Conservation (phyloP, 2,888 invertebrate genomes). For the Drosophila neutralis region DNA sequence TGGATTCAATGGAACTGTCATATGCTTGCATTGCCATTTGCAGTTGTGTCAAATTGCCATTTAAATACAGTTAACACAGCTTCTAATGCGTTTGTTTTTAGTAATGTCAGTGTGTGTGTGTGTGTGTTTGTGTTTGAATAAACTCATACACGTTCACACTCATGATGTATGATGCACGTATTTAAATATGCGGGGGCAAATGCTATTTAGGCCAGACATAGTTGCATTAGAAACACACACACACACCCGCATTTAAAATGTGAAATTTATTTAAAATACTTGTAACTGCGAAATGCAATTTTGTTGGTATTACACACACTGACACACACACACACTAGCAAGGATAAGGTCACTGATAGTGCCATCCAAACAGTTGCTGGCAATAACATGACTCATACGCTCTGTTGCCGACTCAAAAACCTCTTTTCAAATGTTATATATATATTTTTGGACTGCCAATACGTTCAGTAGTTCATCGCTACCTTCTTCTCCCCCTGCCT, state of each 20-base stretch:
- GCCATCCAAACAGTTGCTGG: conserved; percentile 15
- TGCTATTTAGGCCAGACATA: neutral
- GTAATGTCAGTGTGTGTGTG: conserved; percentile 8
- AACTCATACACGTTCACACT: conserved; percentile 23
- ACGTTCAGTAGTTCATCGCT: conserved; percentile 33
- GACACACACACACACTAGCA: neutral
- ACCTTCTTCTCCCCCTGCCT: neutral
- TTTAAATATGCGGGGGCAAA: neutral
- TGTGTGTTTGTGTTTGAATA: conserved; percentile 21
- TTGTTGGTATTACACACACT: conserved; percentile 27
- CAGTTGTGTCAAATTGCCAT: conserved; percentile 51
- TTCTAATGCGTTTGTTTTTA: conserved; percentile 25
- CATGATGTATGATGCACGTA: neutral
- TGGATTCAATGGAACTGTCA: conserved; percentile 10
- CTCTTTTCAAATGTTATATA: conserved; percentile 7
- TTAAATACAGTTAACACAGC: conserved; percentile 44
- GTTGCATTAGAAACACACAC: conserved; percentile 1
- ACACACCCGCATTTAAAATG: conserved; percentile 18
- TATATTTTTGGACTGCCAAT: conserved; percentile 55
- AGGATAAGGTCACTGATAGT: conserved; percentile 8
- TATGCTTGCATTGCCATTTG: conserved; percentile 35
- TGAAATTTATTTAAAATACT: conserved; percentile 56
- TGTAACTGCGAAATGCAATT: conserved; percentile 64
- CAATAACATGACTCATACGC: conserved; percentile 52
- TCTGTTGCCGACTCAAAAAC: neutral